Percentiles rank a stretch among this genome's conserved stretches.
Evolutionary conservation across 2,113 vertebrate genomes (phyloP).

Genomic region (Petrocephalus microphthalmus): DNA sequence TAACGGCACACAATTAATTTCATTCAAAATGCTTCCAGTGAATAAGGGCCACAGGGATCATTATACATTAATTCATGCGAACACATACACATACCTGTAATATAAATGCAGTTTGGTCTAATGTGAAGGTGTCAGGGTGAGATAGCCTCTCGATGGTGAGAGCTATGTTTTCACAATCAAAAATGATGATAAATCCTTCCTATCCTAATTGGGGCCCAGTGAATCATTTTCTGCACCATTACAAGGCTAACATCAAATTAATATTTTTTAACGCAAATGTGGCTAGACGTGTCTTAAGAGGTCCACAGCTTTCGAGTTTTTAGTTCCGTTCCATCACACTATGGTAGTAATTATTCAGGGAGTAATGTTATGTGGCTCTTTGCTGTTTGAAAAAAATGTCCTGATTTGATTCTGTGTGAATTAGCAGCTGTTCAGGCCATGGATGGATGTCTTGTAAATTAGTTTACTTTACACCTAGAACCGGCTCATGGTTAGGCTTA

Average conservation of each 20-base stretch:
- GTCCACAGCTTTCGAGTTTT: not conserved
- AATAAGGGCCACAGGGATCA: not conserved
- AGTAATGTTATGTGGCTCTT: not conserved
- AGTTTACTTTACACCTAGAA: not conserved
- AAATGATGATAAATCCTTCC: not conserved
- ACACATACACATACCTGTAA: not conserved
- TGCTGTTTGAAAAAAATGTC: not conserved
- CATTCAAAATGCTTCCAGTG: not conserved
- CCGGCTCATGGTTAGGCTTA: not conserved
- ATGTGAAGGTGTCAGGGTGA: not conserved
- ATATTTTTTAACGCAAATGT: not conserved
- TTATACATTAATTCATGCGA: not conserved
- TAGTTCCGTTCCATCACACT: not conserved
- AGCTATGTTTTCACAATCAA: not conserved
- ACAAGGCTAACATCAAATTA: not conserved
- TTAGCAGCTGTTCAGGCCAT: not conserved
- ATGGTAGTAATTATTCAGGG: not conserved
- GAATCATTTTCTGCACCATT: not conserved
- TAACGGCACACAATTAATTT: not conserved
- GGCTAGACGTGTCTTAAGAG: not conserved
- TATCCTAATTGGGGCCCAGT: not conserved
- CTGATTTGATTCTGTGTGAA: not conserved
- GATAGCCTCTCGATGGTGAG: not conserved
- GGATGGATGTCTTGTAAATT: not conserved
- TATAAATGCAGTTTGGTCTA: not conserved